Evolutionary conservation across 2,113 vertebrate species (phyloP).

Genomic region (Rattus rattus): DNA sequence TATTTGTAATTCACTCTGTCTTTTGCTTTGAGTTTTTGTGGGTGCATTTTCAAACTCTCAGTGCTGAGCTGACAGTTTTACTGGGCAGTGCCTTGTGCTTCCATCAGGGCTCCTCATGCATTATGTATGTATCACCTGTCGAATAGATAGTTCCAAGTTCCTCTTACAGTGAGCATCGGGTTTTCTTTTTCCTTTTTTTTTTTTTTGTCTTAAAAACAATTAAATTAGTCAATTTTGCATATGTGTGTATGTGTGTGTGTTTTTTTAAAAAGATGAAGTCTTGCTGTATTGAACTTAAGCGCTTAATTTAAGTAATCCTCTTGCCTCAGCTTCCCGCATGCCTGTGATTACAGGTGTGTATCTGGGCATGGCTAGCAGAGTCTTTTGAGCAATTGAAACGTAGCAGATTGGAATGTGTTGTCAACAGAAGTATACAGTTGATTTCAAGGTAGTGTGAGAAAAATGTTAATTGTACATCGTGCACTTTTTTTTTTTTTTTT

Average conservation of each 20-base stretch:
- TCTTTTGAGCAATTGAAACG: background rate
- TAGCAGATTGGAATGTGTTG: background rate
- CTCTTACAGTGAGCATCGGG: background rate
- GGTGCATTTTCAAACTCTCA: conserved; percentile 8
- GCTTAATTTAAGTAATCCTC: background rate
- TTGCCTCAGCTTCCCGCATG: background rate
- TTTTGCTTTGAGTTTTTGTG: conserved; percentile 29
- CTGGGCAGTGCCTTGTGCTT: background rate
- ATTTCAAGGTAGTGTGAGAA: conserved; percentile 20
- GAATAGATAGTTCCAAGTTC: background rate
- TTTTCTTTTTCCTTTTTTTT: background rate
- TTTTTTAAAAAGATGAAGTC: background rate
- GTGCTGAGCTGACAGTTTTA: background rate
- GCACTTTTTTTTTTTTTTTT: too few species aligned
- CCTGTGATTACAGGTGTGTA: background rate
- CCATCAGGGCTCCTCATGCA: background rate
- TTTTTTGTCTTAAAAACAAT: background rate
- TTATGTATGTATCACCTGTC: background rate
- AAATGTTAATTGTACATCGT: conserved; percentile 1
- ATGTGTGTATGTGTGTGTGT: too few species aligned
- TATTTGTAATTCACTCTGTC: background rate
- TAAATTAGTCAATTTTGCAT: conserved; percentile 3
- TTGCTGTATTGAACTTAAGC: background rate
- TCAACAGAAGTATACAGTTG: background rate
- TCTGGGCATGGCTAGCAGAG: background rate